A percentile compares a stretch with the other conserved stretches of the same genome.
Evolutionary conservation across 2,113 vertebrate genomes (phyloP).

Genomic region (Ardeotis arabs): DNA sequence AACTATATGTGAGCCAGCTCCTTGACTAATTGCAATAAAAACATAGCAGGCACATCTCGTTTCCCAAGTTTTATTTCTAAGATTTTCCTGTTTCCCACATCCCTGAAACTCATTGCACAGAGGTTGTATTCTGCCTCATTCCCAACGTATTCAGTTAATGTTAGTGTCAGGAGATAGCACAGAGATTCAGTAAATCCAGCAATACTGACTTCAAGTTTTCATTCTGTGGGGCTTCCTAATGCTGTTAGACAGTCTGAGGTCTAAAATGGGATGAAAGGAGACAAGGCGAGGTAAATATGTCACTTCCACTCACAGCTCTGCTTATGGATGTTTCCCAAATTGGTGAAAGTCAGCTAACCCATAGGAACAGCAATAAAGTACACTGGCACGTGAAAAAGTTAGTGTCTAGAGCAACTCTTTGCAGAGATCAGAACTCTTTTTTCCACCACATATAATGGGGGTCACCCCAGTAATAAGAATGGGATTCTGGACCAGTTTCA

Average conservation of each 20-base stretch:
- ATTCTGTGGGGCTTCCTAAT: conserved; percentile 47
- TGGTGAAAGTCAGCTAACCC: conserved; percentile 33
- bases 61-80: background rate
- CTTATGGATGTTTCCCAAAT: conserved; percentile 14
- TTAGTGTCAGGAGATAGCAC: background rate
- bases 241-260: conserved; percentile 49
- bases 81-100: background rate
- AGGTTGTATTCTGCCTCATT: background rate
- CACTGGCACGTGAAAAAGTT: background rate
- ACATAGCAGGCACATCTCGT: background rate
- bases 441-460: background rate
- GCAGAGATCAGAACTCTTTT: background rate
- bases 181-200: background rate
- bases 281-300: conserved; percentile 64
- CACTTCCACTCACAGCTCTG: conserved; percentile 43
- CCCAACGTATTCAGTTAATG: background rate
- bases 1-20: background rate
- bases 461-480: background rate
- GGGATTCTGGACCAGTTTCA: background rate
- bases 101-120: background rate
- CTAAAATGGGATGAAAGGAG: conserved; percentile 48
- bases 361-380: background rate
- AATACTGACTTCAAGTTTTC: conserved; percentile 27
- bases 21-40: background rate
- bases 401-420: background rate